Base-by-base conservation (phyloP, 2,113 vertebrate species). In the Megalops atlanticus region DNA sequence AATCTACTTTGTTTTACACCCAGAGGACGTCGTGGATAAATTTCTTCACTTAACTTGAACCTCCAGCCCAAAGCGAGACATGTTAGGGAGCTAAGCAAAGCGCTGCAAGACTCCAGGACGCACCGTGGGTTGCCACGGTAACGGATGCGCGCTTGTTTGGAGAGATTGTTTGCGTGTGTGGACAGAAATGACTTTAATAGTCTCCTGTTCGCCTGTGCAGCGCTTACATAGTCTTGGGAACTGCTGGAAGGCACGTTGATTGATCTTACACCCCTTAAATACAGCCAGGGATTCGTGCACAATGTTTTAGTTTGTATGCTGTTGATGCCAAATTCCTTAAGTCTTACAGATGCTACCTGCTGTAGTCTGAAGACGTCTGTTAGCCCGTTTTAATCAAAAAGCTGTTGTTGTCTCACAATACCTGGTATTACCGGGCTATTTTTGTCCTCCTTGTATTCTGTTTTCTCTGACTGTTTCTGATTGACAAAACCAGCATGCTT, bases 401-500 rank as follows among this genome's bases (percentile, higher is more conserved):
- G n/a, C n/a, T n/a, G n/a, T n/a, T n/a, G n/a, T 64, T 8, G 21
- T 8, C 24, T 64, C 7, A 64, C 24, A 64, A 31, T 31, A 31
- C n/a, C 31, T 31, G 0, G 0, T 64, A 8, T 10, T 2, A 6
- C n/a, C 11, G 1, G 0, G 18, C n/a, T 4, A n/a, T 2, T 4
- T 1, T 64, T 64, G 6, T 31, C 8, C 58, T 64, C 8, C 11
- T 31, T n/a, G 7, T 64, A 8, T 64, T 24, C 2, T 64, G 24
- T 24, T 27, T 27, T 31, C 11, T n/a, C 58, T 64, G 58, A 31
- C 31, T 8, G 3, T 58, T n/a, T 58, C 52, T n/a, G 21, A 24
- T 11, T 8, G n/a, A n/a, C n/a, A 31, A 64, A 24, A 64, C 31
- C 2, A 10, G 58, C 31, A 4, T 3, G 8, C 58, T 4, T 10